These are phyloP conservation scores for Ophiodon elongatus DNA, from an alignment of 2,113 vertebrate genomes.

Conservation along the genomic window DNA sequence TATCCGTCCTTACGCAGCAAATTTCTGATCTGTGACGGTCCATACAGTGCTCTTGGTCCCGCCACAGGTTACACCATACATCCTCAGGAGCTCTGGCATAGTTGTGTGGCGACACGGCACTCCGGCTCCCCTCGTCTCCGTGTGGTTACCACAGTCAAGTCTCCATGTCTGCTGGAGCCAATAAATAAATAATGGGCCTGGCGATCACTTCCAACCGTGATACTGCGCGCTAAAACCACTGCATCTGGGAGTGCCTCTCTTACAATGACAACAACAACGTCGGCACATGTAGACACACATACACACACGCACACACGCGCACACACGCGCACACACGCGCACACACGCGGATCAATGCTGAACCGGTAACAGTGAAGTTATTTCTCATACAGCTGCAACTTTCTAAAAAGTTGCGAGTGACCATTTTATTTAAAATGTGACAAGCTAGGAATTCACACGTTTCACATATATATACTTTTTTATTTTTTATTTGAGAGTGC, in stretches of 20 bases:
- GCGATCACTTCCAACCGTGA: conserved; percentile 80
- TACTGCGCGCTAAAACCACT: conserved; percentile 74
- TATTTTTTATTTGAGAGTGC: conserved; percentile 14
- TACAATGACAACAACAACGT: conserved; percentile 73
- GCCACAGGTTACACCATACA: conserved; percentile 40
- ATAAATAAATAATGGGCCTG: conserved; percentile 83
- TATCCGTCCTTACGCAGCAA: conserved; percentile 6
- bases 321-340: conserved; percentile 24
- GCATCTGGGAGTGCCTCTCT: conserved; percentile 77
- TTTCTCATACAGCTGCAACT: conserved; percentile 42
- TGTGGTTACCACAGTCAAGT: conserved; percentile 77
- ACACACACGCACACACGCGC: conserved; percentile 35
- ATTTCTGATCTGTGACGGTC: background rate
- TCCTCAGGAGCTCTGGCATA: conserved; percentile 39
- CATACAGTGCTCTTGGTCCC: background rate
- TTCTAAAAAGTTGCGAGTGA: conserved; percentile 5
- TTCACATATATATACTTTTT: background rate
- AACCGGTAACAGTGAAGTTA: conserved; percentile 32
- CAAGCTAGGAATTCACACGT: conserved; percentile 11
- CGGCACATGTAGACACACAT: conserved; percentile 38
- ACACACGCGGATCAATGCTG: conserved; percentile 45
- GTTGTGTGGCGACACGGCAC: conserved; percentile 64
- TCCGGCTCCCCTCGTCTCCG: conserved; percentile 67
- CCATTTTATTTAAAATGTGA: conserved; percentile 24
- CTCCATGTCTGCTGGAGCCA: conserved; percentile 82